A percentile compares a stretch with the other conserved stretches of the same genome.
Conservation (phyloP, 1,140 invertebrate species). For the Chelonus insularis region DNA sequence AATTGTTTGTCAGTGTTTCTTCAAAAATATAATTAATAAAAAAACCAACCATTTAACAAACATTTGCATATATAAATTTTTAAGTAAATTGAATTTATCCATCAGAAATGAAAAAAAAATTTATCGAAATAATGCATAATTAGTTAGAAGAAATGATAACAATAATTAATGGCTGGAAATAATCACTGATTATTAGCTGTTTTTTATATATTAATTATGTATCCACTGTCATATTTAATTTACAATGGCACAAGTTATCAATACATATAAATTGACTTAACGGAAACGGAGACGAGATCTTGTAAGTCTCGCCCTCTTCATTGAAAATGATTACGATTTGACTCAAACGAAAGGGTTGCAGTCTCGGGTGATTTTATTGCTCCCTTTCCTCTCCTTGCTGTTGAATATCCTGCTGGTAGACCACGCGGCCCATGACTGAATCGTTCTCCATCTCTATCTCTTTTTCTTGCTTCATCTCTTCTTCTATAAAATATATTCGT, state of each 20-base stretch:
- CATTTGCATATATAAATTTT: too few relatives aligned
- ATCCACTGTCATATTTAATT: too few relatives aligned
- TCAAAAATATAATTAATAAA: too few relatives aligned
- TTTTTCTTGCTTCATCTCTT: constrained; percentile 27
- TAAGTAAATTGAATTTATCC: too few relatives aligned
- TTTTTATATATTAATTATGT: too few relatives aligned
- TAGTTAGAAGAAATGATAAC: too few relatives aligned
- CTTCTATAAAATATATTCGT: constrained; percentile 35
- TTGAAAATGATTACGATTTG: constrained; percentile 42
- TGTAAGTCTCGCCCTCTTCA: constrained; percentile 25
- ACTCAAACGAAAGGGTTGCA: constrained; percentile 48
- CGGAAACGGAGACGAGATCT: constrained; percentile 54
- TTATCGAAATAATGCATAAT: too few relatives aligned
- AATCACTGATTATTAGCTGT: too few relatives aligned
- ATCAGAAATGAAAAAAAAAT: too few relatives aligned
- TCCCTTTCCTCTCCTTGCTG: constrained; percentile 27
- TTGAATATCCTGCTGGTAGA: constrained; percentile 35
- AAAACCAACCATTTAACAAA: too few relatives aligned
- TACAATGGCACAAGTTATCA: constrained; percentile 30
- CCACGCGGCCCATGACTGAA: neutral
- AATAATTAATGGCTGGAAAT: too few relatives aligned
- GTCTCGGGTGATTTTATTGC: constrained; percentile 55
- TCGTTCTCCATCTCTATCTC: neutral
- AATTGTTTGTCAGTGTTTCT: too few relatives aligned
- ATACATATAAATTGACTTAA: constrained; percentile 49